Evolutionary conservation across 2,113 vertebrate genomes (phyloP), one percentile per base, ranked within the genome.

Genomic region (Sterna hirundo): DNA sequence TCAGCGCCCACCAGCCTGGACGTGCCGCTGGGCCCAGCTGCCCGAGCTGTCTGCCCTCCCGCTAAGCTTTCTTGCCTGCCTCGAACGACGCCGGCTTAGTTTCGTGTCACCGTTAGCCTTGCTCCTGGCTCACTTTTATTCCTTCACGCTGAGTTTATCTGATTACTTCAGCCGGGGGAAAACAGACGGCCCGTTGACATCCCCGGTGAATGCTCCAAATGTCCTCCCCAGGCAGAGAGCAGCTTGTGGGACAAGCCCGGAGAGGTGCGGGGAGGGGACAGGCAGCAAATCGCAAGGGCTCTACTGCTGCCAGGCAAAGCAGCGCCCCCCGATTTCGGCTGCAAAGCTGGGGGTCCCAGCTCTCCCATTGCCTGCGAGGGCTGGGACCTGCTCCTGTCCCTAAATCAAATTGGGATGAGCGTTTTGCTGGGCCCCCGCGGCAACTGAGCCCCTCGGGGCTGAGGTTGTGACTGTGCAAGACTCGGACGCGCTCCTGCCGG

Each of bases 141-240:
- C 80, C 95, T 95, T 94, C 92, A 95, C 65, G 75, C 94, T 66
- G 94, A 82, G 74, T 94, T 96, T 96, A 92, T 87, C 96, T 93
- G 82, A 93, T 94, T 90, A 88, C 74, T 70, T 74, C 3, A 9
- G 83, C 58, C 25, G 13, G 74, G 79, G 68, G 94, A 46, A 46
- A 90, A 51, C 94, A 88, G 95, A 52, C 82, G 70, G 94, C 90
- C 93, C 36, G 88, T 74, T 81, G 91, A 75, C 65, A 78, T 54
- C 55, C 74, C 76, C 55, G 9, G 44, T 44, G 81, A 80, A 68
- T 51, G 84, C 90, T 64, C 86, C 11, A 15, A 27, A 17, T 15
- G 22, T 21, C 54, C 61, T 38, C 32, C 75, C 49, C 17, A 1
- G 75, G 69, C 75, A 40, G 61, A 15, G 49, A 44, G 36, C 86